Evolutionary conservation across 2,888 invertebrate species (phyloP).

Genomic region (Artemia sp.): DNA sequence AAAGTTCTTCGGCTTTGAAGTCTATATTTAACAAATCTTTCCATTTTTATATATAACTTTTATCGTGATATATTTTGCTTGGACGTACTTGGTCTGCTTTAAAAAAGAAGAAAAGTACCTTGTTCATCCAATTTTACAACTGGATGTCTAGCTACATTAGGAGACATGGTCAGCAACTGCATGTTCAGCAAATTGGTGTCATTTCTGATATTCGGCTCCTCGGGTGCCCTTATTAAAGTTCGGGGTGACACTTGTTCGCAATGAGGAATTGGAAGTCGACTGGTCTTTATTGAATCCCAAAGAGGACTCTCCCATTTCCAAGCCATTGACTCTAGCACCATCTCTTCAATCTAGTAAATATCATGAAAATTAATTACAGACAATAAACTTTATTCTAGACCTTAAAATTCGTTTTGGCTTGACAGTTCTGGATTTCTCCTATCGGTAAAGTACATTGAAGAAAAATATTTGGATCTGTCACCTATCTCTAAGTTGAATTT

Average conservation of each 20-base stretch:
- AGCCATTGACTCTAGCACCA: constrained; percentile 71
- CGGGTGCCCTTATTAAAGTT: not conserved
- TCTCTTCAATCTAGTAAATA: constrained; percentile 62
- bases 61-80: no score
- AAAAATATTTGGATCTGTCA: no score
- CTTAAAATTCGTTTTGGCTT: not conserved
- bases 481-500: no score
- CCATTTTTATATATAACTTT: no score
- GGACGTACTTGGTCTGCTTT: no score
- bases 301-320: constrained; percentile 74
- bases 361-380: constrained; percentile 8
- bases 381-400: not conserved
- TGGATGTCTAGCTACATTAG: constrained; percentile 27
- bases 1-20: no score
- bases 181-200: no score
- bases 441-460: no score
- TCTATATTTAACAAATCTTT: no score
- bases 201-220: not conserved
- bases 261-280: constrained; percentile 48
- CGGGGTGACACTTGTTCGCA: constrained; percentile 49
- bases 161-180: constrained; percentile 22
- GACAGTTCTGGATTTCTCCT: no score
- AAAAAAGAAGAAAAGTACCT: no score
- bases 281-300: constrained; percentile 55
- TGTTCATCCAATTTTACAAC: constrained; percentile 8